These are phyloP conservation scores for Eciton burchellii DNA, from an alignment of 1,140 invertebrate genomes.

Conservation along the genomic window DNA sequence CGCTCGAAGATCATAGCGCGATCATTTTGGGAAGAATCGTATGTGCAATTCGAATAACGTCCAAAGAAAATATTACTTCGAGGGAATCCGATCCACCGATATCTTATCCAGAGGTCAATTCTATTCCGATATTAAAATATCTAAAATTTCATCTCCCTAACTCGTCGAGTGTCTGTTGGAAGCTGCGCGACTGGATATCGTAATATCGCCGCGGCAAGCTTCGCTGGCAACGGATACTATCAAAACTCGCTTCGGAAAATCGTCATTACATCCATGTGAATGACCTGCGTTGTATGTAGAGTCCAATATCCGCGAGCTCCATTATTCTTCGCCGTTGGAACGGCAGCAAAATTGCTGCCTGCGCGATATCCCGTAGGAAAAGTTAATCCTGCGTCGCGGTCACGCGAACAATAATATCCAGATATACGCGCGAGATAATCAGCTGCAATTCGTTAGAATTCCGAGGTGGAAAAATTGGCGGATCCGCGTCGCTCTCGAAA, in stretches of 20 bases:
- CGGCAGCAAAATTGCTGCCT: not conserved
- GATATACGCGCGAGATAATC: not conserved
- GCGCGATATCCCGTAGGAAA: not conserved
- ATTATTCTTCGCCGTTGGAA: constrained; percentile 17
- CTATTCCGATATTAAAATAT: not conserved
- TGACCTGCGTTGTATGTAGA: not conserved
- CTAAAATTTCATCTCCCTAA: not conserved
- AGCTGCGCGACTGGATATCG: constrained; percentile 8
- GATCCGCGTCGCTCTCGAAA: too few relatives aligned
- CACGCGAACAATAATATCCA: not conserved
- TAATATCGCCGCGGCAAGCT: constrained; percentile 13
- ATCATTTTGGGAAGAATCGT: not conserved
- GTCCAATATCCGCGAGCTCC: constrained; percentile 10
- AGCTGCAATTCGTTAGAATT: not conserved
- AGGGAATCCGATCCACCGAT: not conserved
- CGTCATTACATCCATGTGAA: not conserved
- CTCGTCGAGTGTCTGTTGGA: not conserved
- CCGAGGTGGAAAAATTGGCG: too few relatives aligned
- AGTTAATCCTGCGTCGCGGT: not conserved
- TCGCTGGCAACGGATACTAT: not conserved
- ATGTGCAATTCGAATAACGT: too few relatives aligned
- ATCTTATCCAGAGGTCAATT: not conserved
- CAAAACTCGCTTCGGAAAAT: constrained; percentile 17
- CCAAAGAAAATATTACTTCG: not conserved
- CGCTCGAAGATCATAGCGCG: too few relatives aligned